Conservation (phyloP, 2,888 invertebrate species). For the Erebia aethiops region DNA sequence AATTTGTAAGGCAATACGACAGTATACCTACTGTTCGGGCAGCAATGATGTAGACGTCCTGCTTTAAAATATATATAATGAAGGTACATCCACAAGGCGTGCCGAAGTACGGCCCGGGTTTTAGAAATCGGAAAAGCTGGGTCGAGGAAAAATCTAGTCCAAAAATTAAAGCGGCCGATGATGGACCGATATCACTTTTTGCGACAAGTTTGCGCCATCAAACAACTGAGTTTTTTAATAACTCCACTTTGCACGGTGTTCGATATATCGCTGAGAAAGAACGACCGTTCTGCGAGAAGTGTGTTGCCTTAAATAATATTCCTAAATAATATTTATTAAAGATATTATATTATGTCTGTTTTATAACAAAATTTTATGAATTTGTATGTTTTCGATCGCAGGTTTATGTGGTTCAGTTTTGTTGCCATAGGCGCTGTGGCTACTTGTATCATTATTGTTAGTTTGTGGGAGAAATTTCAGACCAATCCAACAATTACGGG, state of each 20-base stretch:
- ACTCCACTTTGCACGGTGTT: slow-evolving; percentile 90
- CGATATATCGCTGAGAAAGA: slow-evolving; percentile 90
- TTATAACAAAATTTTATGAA: not conserved
- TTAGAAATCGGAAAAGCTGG: slow-evolving; percentile 37
- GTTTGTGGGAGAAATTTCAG: slow-evolving; percentile 92
- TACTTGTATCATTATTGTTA: slow-evolving; percentile 88
- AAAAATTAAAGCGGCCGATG: slow-evolving; percentile 45
- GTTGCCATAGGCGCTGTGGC: slow-evolving; percentile 87
- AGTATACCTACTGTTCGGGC: not conserved
- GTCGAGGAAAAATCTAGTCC: slow-evolving; percentile 27
- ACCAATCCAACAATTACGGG: slow-evolving; percentile 92
- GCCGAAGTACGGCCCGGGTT: slow-evolving; percentile 43
- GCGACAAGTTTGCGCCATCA: slow-evolving; percentile 87
- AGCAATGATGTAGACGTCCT: slow-evolving; percentile 1
- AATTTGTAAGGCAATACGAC: not conserved
- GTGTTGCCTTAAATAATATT: slow-evolving; percentile 45
- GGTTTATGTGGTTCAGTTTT: slow-evolving; percentile 91
- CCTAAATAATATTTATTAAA: too few relatives aligned
- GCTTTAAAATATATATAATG: slow-evolving; percentile 48
- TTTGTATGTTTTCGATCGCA: slow-evolving; percentile 50
- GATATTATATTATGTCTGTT: not conserved
- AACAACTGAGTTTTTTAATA: slow-evolving; percentile 88
- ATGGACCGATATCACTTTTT: slow-evolving; percentile 67
- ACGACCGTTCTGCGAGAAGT: slow-evolving; percentile 91
- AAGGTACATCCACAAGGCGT: slow-evolving; percentile 63